Base-by-base conservation (phyloP, 92 coral and sea anemone genomes). In the Zoanthus sansibaricus region DNA sequence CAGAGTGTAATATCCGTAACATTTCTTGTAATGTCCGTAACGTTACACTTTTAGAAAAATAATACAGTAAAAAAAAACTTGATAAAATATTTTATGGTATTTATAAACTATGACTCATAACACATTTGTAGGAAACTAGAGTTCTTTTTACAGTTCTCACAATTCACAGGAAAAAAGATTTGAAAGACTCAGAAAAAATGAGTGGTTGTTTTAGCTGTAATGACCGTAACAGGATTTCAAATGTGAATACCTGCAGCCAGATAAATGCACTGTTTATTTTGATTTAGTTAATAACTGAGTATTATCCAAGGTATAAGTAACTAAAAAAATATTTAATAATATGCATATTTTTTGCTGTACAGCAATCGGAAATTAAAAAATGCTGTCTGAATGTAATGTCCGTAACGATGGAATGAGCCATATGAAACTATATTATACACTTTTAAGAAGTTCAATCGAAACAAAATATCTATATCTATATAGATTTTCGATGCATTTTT, bases 131-230 rank as follows among this genome's bases (percentile, higher is more conserved):
- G 44, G 59, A 42, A 55, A 42, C 16, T 10, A 56, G 46, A 37
- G 42, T 31, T 47, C n/a, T 42, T 61, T 64, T 55, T 58, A 49
- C 47, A 20, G 25, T 42, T 79, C 42, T 51, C 73, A 31, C 74
- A 64, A 37, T 62, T 61, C 75, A 82, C 72, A 82, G 86, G 86
- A 82, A 55, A 59, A 68, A 68, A 31, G 72, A 21, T 68, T 68
- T 68, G 72, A 64, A 64, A 64, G 71, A 21, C 72, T 68, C 66
- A 12, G 66, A 58, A 58, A 68, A 68, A 68, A 68, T 6, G 44
- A 68, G 47, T 69, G 47, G 73, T 69, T 69, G 74, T 31, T 69
- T 21, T 69, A 69, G 74, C 44, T 69, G 74, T 30, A 69, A 69
- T 31, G 74, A 31, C 74, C 44, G 74, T 69, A 69, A 69, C 46